These are phyloP conservation scores for Halictus quadricinctus DNA, from an alignment of 2,888 invertebrate genomes.

Conservation along the genomic window DNA sequence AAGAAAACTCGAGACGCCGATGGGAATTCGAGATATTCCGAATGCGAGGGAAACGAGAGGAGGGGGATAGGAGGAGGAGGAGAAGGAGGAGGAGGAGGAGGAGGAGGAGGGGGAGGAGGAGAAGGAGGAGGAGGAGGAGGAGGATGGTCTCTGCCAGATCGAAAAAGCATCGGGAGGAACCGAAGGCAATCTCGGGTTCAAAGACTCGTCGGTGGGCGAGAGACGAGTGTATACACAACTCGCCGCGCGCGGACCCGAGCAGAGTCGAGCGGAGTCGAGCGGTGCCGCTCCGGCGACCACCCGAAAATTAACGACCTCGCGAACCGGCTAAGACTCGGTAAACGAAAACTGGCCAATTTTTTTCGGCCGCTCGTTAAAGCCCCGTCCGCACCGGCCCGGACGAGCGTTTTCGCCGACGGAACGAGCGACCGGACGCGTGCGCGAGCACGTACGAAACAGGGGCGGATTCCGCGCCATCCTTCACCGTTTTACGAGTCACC, in stretches of 20 bases:
- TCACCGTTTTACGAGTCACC: constrained; percentile 26
- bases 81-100: not conserved
- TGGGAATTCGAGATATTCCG: constrained; percentile 18
- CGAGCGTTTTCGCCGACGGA: not conserved
- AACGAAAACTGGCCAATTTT: constrained; percentile 73
- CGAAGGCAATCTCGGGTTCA: constrained; percentile 59
- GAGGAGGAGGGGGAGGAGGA: not conserved
- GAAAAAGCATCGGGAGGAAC: constrained; percentile 41
- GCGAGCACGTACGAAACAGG: constrained; percentile 51
- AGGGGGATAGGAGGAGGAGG: not conserved
- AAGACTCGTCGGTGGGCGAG: constrained; percentile 66
- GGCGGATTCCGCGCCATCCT: constrained; percentile 48
- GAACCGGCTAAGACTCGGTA: constrained; percentile 72
- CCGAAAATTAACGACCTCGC: constrained; percentile 76
- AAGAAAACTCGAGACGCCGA: constrained; percentile 14
- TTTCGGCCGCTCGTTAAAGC: constrained; percentile 65
- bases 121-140: too few species aligned
- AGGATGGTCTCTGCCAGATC: constrained; percentile 36
- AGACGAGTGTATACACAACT: constrained; percentile 63
- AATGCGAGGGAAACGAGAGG: constrained; percentile 14
- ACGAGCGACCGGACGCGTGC: constrained; percentile 15
- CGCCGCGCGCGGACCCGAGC: constrained; percentile 30
- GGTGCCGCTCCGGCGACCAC: constrained; percentile 55
- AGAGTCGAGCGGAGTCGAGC: not conserved
- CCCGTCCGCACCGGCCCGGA: constrained; percentile 50